Evolutionary conservation across 2,888 invertebrate species (phyloP).

Genomic region (Syrista parreyssii): DNA sequence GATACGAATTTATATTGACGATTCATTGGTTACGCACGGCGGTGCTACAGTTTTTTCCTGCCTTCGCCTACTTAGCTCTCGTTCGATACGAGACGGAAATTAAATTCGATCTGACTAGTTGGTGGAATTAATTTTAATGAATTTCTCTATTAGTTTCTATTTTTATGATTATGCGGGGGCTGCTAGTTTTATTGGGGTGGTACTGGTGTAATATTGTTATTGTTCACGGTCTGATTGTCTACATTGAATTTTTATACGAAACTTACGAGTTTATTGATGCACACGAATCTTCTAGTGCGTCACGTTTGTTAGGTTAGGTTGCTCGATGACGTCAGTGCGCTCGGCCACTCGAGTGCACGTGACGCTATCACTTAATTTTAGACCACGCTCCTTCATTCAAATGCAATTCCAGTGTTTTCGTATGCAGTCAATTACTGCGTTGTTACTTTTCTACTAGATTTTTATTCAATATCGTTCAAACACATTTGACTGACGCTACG

Average conservation of each 20-base stretch:
- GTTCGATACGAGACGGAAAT: too few relatives aligned
- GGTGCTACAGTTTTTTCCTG: too few relatives aligned
- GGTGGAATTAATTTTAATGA: too few relatives aligned
- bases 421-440: not conserved
- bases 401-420: not conserved
- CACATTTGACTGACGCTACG: not conserved
- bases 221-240: not conserved
- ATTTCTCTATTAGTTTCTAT: too few relatives aligned
- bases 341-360: conserved; percentile 18
- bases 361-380: conserved; percentile 52
- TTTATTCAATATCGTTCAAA: not conserved
- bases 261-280: not conserved
- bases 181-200: too few relatives aligned
- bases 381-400: conserved; percentile 19
- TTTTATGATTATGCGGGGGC: too few relatives aligned
- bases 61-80: too few relatives aligned
- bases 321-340: conserved; percentile 33
- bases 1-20: too few relatives aligned
- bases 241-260: not conserved
- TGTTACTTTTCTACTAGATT: not conserved
- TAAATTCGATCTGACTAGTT: too few relatives aligned
- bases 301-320: not conserved
- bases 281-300: not conserved
- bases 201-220: not conserved
- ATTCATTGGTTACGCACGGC: too few relatives aligned